Evolutionary conservation across 2,888 invertebrate genomes (phyloP), one percentile per base, ranked within the genome.

Genomic region (Gastracanthus pulcherrimus): DNA sequence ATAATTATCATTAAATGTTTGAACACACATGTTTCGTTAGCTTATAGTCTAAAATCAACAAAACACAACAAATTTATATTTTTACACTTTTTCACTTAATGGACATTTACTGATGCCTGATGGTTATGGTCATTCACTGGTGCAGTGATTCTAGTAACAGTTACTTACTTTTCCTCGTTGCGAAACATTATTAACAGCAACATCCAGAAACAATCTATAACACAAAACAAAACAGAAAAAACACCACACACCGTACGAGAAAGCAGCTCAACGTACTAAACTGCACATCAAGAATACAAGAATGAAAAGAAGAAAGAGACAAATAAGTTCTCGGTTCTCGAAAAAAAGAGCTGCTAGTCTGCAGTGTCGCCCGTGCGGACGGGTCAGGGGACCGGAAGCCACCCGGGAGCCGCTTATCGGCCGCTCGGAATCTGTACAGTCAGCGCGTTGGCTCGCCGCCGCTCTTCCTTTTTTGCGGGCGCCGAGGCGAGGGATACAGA

Each of bases 401-500:
- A n/a, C n/a, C 86, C 86, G 87, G 87, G 88, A 29, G 86, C 82
- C 85, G 85, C 85, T 86, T 91, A 91, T 91, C 91, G 85, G 86
- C 83, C 84, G 84, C 86, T 88, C 84, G 89, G 88, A 87, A 91
- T 91, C 91, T 89, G 86, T 87, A 84, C 86, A 82, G 90, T 91
- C 91, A 90, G 91, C 90, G 81, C 64, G 7, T 78, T 48, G 51
- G 51, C 41, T 51, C 36, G 45, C 19, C 38, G 45, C 23, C 9
- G 19, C 34, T 36, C 51, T 62, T 58, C 31, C 67, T n/a, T 36
- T 29, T 36, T 67, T 66, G 62, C 48, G 48, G 62, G 55, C 55
- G 26, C 48, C 23, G 41, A 29, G 31, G 62, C 62, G 34, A 31
- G 60, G 31, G 16, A 3, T 41, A 41, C 13, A 36, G 58, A 29